A percentile compares a stretch with the other conserved stretches of the same genome.
These are phyloP conservation scores for Poecile montanus DNA, from an alignment of 2,797 vertebrate species.

Conservation along the genomic window DNA sequence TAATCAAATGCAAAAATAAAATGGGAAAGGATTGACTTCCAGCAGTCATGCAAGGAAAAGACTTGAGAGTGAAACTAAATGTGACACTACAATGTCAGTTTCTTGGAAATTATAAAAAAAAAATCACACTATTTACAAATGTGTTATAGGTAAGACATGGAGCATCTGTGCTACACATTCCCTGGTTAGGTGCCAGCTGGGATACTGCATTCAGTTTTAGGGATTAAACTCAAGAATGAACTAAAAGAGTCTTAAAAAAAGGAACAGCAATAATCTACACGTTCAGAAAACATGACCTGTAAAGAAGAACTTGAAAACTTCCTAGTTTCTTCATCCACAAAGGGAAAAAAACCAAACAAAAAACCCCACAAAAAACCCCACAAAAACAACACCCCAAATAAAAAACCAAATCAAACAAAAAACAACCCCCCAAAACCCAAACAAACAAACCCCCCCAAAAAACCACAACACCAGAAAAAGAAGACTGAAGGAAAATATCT, in stretches of 20 bases:
- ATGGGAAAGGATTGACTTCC: background rate
- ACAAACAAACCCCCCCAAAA: background rate
- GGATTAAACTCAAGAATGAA: background rate
- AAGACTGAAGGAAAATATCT: background rate
- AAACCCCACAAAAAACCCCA: background rate
- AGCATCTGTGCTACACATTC: background rate
- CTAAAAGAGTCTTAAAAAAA: background rate
- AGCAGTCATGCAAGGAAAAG: background rate
- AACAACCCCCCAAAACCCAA: background rate
- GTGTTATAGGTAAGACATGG: background rate
- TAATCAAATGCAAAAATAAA: conserved; percentile 16
- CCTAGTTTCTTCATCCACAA: background rate
- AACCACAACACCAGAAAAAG: background rate
- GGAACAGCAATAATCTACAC: background rate
- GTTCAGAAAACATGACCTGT: background rate
- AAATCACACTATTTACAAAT: background rate
- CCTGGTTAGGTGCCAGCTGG: background rate
- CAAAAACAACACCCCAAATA: background rate
- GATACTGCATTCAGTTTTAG: background rate
- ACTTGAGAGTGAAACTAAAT: background rate
- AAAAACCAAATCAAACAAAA: background rate
- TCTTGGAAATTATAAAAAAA: background rate
- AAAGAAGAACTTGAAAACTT: background rate
- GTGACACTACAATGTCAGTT: background rate
- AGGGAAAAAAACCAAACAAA: background rate